A percentile compares a stretch with the other conserved stretches of the same genome.
Conservation (phyloP, 92 coral and sea anemone species). For the Metridium senile region DNA sequence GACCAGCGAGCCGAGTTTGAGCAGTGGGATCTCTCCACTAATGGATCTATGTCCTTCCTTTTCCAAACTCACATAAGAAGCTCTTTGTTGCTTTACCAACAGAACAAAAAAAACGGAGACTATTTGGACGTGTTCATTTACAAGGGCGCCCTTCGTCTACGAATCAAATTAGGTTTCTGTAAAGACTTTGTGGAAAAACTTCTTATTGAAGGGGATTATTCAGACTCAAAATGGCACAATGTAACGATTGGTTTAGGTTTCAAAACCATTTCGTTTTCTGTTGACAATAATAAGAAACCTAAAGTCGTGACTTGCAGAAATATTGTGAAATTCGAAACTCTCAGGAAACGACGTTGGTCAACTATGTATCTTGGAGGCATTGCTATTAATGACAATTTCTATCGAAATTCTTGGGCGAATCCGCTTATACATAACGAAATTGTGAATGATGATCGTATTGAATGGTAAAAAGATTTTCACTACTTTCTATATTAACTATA, state of each 20-base stretch:
- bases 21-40: slow-evolving; percentile 36
- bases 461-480: too few relatives aligned
- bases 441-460: too few relatives aligned
- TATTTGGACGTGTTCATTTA: slow-evolving; percentile 14
- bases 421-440: background rate
- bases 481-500: too few relatives aligned
- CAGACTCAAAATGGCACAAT: slow-evolving; percentile 55
- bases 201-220: slow-evolving; percentile 20
- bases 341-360: slow-evolving; percentile 17
- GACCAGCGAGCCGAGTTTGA: slow-evolving; percentile 28
- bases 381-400: background rate
- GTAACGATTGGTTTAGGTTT: slow-evolving; percentile 29
- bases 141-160: background rate
- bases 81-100: slow-evolving; percentile 53
- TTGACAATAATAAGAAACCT: slow-evolving; percentile 29
- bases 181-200: background rate
- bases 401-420: background rate
- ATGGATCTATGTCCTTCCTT: slow-evolving; percentile 56
- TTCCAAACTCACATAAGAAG: slow-evolving; percentile 37
- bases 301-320: background rate
- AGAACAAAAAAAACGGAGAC: slow-evolving; percentile 27
- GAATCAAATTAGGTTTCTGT: slow-evolving; percentile 20
- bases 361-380: slow-evolving; percentile 26
- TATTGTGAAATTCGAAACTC: background rate
- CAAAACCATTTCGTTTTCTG: slow-evolving; percentile 23